Percentiles rank a stretch among this genome's conserved stretches.
Evolutionary conservation across 2,888 invertebrate species (phyloP).

Genomic region (Tillus elongatus): DNA sequence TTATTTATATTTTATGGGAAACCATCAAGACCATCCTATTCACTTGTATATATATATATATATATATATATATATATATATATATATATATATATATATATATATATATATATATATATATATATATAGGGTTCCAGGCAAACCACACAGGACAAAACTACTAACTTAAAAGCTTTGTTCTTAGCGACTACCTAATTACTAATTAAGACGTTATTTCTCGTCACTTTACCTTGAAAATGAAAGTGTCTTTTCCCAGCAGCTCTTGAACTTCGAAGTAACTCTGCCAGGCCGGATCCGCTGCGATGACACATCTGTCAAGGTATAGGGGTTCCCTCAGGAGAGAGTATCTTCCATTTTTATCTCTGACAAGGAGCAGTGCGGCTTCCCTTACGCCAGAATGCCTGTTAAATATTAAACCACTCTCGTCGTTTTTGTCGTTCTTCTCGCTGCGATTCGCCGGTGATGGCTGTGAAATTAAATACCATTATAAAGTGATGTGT

Average conservation of each 20-base stretch:
- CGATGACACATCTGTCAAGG: slow-evolving; percentile 84
- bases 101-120: too few relatives aligned
- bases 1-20: too few relatives aligned
- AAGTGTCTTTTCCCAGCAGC: slow-evolving; percentile 84
- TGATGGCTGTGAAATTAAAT: slow-evolving; percentile 14
- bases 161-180: too few relatives aligned
- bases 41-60: too few relatives aligned
- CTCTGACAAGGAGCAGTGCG: slow-evolving; percentile 76
- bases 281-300: slow-evolving; percentile 81
- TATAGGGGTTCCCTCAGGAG: slow-evolving; percentile 82
- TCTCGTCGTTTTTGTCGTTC: slow-evolving; percentile 25
- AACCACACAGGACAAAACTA: too few relatives aligned
- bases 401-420: slow-evolving; percentile 52
- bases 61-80: too few relatives aligned
- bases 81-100: too few relatives aligned
- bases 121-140: too few relatives aligned
- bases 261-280: slow-evolving; percentile 95
- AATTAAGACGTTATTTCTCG: too few relatives aligned
- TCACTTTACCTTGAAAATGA: slow-evolving; percentile 90
- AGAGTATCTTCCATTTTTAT: slow-evolving; percentile 82
- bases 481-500: not conserved
- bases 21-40: too few relatives aligned
- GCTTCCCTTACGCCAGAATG: slow-evolving; percentile 76
- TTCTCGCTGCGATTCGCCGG: slow-evolving; percentile 21
- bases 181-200: too few relatives aligned